Evolutionary conservation across 2,113 vertebrate species (phyloP).

Genomic region (Collichthys lucidus): DNA sequence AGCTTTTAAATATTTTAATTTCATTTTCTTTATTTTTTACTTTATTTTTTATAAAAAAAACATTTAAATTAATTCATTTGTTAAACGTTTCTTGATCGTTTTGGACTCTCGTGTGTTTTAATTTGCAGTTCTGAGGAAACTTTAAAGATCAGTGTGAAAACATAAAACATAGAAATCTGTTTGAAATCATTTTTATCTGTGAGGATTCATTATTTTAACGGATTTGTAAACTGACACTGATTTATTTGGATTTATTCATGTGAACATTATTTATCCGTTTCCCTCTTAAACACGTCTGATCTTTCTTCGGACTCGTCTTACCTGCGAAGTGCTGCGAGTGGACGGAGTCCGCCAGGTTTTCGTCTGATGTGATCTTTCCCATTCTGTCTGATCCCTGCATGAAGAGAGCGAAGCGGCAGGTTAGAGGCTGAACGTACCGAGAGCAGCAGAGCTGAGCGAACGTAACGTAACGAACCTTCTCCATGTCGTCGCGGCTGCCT

Average conservation of each 20-base stretch:
- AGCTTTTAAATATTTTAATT: too few relatives aligned
- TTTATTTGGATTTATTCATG: not conserved
- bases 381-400: slow-evolving; percentile 82
- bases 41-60: too few relatives aligned
- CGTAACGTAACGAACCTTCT: slow-evolving; percentile 79
- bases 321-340: slow-evolving; percentile 90
- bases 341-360: slow-evolving; percentile 87
- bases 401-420: slow-evolving; percentile 25
- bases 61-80: too few relatives aligned
- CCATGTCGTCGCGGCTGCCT: slow-evolving; percentile 83
- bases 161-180: too few relatives aligned
- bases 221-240: too few relatives aligned
- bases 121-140: too few relatives aligned
- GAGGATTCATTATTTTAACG: too few relatives aligned
- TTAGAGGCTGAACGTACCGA: not conserved
- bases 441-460: not conserved
- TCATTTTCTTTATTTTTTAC: too few relatives aligned
- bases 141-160: too few relatives aligned
- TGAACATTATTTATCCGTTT: not conserved
- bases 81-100: too few relatives aligned
- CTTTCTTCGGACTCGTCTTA: slow-evolving; percentile 55
- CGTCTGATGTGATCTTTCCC: slow-evolving; percentile 87
- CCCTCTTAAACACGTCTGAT: not conserved
- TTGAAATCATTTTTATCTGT: too few relatives aligned
- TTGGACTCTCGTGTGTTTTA: too few relatives aligned